Conservation (phyloP, 1,140 invertebrate genomes). For the Rhopalosiphum maidis region DNA sequence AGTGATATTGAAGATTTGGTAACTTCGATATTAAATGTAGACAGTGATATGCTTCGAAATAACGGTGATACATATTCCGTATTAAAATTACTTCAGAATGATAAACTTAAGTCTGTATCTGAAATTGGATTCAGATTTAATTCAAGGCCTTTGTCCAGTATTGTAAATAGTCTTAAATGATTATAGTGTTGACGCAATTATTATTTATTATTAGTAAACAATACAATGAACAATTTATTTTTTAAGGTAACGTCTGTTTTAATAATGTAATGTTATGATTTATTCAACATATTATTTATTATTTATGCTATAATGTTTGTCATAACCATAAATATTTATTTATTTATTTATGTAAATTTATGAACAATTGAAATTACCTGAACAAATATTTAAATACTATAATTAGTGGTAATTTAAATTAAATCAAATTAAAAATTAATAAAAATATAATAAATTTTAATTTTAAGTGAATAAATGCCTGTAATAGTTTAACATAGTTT, state of each 20-base stretch:
- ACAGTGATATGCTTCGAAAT: neutral
- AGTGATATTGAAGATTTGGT: neutral
- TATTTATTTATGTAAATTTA: too few relatives aligned
- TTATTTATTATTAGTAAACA: neutral
- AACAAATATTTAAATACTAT: too few relatives aligned
- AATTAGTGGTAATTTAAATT: too few relatives aligned
- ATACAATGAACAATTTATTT: neutral
- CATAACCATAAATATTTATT: too few relatives aligned
- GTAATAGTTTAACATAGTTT: neutral
- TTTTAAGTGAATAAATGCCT: neutral
- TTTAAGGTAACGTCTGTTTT: too few relatives aligned
- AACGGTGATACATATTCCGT: neutral
- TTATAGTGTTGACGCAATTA: neutral
- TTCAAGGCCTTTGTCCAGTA: neutral
- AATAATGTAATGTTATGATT: too few relatives aligned
- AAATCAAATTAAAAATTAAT: too few relatives aligned
- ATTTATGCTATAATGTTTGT: too few relatives aligned
- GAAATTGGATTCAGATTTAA: constrained; percentile 44
- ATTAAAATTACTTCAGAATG: neutral
- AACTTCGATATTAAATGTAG: neutral
- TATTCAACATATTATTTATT: too few relatives aligned
- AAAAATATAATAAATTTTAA: too few relatives aligned
- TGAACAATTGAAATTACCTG: too few relatives aligned
- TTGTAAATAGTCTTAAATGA: constrained; percentile 10
- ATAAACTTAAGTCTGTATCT: neutral